These are phyloP conservation scores for Phrynocephalus guinanensis DNA, from an alignment of 2,797 vertebrate genomes.

Conservation along the genomic window DNA sequence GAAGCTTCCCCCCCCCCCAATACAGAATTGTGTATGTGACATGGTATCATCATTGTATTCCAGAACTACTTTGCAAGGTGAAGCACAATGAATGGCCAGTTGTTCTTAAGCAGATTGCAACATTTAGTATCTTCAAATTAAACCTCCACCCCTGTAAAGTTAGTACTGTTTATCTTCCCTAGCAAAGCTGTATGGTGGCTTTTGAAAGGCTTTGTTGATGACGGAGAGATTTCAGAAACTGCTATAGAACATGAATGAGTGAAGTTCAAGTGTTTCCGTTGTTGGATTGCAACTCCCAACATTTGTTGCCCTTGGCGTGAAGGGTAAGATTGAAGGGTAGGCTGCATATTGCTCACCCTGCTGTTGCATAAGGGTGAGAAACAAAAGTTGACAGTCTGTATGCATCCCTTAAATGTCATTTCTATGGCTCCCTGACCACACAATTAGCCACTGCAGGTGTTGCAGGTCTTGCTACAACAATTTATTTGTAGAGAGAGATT, in stretches of 20 bases:
- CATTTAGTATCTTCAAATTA: neutral
- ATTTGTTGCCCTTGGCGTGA: too few species aligned
- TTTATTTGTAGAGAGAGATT: neutral
- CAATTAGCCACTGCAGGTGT: neutral
- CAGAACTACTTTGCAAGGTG: neutral
- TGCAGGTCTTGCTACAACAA: neutral
- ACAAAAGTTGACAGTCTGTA: neutral
- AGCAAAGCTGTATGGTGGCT: slow-evolving; percentile 5
- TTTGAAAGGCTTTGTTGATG: neutral
- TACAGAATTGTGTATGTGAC: neutral
- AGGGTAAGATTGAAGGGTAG: too few species aligned
- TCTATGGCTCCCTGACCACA: neutral
- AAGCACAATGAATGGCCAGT: neutral
- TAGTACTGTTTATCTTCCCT: neutral
- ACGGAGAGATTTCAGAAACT: neutral
- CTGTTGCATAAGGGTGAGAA: neutral
- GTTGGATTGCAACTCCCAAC: too few species aligned
- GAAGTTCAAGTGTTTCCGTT: too few species aligned
- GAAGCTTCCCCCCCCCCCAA: neutral
- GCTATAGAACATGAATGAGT: too few species aligned
- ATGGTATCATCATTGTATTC: neutral
- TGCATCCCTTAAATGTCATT: neutral
- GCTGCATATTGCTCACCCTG: too few species aligned
- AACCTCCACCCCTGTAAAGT: neutral
- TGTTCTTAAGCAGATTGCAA: slow-evolving; percentile 6